Conservation (phyloP, 2,797 vertebrate genomes). For the Poeciliopsis paucimaculata region DNA sequence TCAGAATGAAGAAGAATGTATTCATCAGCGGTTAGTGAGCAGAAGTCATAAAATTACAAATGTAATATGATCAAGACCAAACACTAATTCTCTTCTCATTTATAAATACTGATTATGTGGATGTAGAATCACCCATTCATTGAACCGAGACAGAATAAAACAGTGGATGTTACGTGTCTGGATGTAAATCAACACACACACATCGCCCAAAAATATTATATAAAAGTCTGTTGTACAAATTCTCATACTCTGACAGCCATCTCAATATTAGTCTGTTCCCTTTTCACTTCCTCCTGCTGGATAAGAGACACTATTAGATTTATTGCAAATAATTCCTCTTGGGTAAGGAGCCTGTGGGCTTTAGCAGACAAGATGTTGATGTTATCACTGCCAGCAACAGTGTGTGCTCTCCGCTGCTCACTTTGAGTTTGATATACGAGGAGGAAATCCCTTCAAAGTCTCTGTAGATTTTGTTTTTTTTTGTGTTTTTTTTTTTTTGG, state of each 20-base stretch:
- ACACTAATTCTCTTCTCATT: background rate
- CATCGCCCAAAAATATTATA: background rate
- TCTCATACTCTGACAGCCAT: conserved; percentile 17
- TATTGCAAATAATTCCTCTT: conserved; percentile 42
- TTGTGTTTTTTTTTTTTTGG: no score
- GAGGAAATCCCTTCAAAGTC: background rate
- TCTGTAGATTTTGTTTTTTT: background rate
- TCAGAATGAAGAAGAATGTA: conserved; percentile 32
- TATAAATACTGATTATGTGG: background rate
- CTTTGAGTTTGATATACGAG: conserved; percentile 1
- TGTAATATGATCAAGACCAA: background rate
- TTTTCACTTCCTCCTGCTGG: conserved; percentile 21
- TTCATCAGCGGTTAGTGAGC: conserved; percentile 42
- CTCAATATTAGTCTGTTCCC: conserved; percentile 23
- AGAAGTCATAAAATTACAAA: conserved; percentile 1
- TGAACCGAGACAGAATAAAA: background rate
- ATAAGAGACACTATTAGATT: conserved; percentile 31
- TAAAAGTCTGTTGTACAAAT: conserved; percentile 11
- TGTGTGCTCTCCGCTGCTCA: conserved; percentile 22
- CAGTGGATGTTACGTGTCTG: background rate
- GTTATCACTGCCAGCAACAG: conserved; percentile 29
- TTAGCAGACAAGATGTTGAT: conserved; percentile 49
- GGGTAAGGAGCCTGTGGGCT: conserved; percentile 41
- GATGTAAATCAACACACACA: conserved; percentile 1
- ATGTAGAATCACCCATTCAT: background rate